Evolutionary conservation across 2,888 invertebrate genomes (phyloP), one percentile per base, ranked within the genome.

Genomic region (Lysandra bellargus): DNA sequence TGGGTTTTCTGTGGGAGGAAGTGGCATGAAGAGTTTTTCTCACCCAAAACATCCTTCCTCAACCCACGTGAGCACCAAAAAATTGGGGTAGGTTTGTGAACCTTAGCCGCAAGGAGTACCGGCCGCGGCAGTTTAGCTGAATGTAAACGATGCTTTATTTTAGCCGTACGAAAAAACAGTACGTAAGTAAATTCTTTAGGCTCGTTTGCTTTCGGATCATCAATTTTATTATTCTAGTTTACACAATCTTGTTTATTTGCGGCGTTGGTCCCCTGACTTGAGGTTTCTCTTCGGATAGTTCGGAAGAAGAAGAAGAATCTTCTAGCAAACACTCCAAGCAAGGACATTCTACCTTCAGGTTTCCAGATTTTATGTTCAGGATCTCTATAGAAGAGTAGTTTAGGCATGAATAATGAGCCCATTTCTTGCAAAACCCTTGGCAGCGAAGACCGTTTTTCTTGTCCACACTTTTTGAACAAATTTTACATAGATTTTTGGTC

Each of bases 391-490:
- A 88, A 0, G 87, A 87, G 57, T 85, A 90, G 64, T 87, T 85
- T 0, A 91, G 80, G 80, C 91, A 91, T 69, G 84, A 84, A 82
- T 69, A 91, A 82, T 91, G 91, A 0, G 86, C 87, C 91, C 91
- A 91, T 83, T 86, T 89, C 61, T 85, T 85, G 79, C 91, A 91
- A 37, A 87, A 88, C 0, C 91, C 91, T 80, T 87, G 84, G 81
- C 91, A 91, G 81, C 88, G 89, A n/a, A 90, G 53, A 0, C 91
- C 91, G 2, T 82, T 90, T 72, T 86, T 90, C 4, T 83, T 83
- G 7, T 80, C 84, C 3, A 91, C 91, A 7, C 84, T 49, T 40
- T 85, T 79, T 4, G 83, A 83, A 81, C 91, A 91, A 37, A 90
- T 85, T 84, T 88, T 90, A 81, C 91, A 91, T 23, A 88, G 87